These are phyloP conservation scores for Labeo rohita DNA, from an alignment of 2,113 vertebrate species.

Conservation along the genomic window DNA sequence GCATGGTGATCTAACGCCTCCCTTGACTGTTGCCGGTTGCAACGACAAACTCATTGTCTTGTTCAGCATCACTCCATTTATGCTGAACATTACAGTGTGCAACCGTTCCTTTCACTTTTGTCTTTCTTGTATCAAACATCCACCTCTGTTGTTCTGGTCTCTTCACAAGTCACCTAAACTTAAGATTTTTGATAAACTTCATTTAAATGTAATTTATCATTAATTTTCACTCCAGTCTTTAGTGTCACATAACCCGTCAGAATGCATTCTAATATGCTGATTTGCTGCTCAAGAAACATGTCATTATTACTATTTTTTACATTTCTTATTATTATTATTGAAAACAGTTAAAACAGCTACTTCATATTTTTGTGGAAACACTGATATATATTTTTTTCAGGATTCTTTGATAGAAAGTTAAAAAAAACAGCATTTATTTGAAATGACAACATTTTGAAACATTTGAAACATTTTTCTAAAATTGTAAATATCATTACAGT, in stretches of 20 bases:
- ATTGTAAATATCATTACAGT: too few relatives aligned
- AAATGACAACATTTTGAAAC: too few relatives aligned
- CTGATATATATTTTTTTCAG: too few relatives aligned
- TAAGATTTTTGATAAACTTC: neutral
- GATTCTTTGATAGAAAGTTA: too few relatives aligned
- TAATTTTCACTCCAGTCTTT: neutral
- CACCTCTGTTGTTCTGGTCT: neutral
- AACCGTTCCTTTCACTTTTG: neutral
- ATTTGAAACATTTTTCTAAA: too few relatives aligned
- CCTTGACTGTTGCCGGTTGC: slow-evolving; percentile 9
- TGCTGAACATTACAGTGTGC: neutral
- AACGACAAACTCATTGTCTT: neutral
- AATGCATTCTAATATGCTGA: neutral
- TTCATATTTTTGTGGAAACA: too few relatives aligned
- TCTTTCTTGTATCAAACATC: neutral
- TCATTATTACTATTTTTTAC: too few relatives aligned
- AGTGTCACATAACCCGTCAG: neutral
- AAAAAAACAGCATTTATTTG: too few relatives aligned
- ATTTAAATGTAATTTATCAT: neutral
- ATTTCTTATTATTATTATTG: too few relatives aligned
- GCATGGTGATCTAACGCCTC: neutral
- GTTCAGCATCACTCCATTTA: slow-evolving; percentile 5
- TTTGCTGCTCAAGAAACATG: too few relatives aligned
- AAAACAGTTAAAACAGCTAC: too few relatives aligned
- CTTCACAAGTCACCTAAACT: neutral